These are phyloP conservation scores for Drosophila prosaltans DNA, from an alignment of 1,140 invertebrate species.

Conservation along the genomic window DNA sequence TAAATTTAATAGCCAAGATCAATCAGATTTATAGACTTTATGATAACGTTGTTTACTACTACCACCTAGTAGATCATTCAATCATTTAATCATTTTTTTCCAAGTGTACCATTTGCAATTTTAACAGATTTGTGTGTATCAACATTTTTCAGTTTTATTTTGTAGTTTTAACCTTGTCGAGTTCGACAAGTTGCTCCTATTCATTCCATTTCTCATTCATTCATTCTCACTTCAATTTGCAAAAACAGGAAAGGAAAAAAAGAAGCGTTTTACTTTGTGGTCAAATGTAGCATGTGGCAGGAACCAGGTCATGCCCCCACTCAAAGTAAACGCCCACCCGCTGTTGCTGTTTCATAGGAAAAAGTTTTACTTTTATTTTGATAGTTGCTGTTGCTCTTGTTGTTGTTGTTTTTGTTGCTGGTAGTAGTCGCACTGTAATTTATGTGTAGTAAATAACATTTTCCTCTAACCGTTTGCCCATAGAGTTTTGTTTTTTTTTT, in stretches of 20 bases:
- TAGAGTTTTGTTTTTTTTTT: conserved; percentile 22
- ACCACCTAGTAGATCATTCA: neutral
- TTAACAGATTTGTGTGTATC: neutral
- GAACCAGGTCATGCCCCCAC: conserved; percentile 21
- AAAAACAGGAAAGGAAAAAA: conserved; percentile 26
- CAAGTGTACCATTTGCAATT: neutral
- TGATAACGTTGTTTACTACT: neutral
- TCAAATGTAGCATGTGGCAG: conserved; percentile 58
- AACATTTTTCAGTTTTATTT: neutral
- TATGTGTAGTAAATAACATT: conserved; percentile 64
- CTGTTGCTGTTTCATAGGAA: conserved; percentile 20
- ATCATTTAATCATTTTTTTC: neutral
- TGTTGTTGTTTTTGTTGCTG: conserved; percentile 24
- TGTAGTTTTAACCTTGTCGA: neutral
- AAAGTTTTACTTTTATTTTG: conserved; percentile 30
- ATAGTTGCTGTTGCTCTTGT: conserved; percentile 35
- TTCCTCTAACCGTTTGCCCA: conserved; percentile 23
- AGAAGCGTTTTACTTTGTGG: conserved; percentile 55
- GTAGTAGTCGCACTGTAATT: conserved; percentile 28
- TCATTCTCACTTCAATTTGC: conserved; percentile 12
- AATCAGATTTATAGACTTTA: too few relatives aligned
- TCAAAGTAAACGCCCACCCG: conserved; percentile 17
- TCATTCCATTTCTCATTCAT: conserved; percentile 23
- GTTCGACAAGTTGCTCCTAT: conserved; percentile 12
- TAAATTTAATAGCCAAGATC: too few relatives aligned